Evolutionary conservation across 2,797 vertebrate species (phyloP).

Genomic region (Micrastur ruficollis): DNA sequence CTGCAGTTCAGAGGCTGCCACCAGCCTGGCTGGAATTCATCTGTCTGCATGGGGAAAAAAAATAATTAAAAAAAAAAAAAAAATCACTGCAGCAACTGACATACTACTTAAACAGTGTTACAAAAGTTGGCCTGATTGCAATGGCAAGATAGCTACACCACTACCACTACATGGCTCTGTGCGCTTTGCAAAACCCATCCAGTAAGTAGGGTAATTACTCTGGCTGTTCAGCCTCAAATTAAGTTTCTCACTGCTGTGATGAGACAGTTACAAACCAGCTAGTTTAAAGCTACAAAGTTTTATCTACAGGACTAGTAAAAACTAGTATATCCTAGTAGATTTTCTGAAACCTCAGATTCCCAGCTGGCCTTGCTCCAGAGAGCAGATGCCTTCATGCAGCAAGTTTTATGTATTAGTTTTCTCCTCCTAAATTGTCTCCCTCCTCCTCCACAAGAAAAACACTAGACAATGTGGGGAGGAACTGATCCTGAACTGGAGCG

Average conservation of each 20-base stretch:
- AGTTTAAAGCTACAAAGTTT: not conserved
- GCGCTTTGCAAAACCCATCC: not conserved
- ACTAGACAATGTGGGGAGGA: not conserved
- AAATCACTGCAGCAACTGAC: not conserved
- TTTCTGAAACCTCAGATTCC: not conserved
- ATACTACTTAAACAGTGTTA: not conserved
- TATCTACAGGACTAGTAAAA: not conserved
- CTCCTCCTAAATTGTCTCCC: not conserved
- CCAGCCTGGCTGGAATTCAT: not conserved
- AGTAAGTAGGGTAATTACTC: not conserved
- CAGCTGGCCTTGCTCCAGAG: not conserved
- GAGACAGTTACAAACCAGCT: not conserved
- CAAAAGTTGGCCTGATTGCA: not conserved
- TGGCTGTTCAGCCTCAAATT: not conserved
- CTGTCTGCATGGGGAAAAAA: not conserved
- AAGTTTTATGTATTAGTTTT: not conserved
- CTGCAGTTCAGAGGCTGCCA: not conserved
- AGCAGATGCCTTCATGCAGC: not conserved
- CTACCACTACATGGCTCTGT: accelerated
- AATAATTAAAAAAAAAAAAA: not conserved
- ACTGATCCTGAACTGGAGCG: not conserved
- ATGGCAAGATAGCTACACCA: not conserved
- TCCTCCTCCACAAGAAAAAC: not conserved
- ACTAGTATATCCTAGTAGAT: not conserved
- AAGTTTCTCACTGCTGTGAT: not conserved